Evolutionary conservation across 2,888 invertebrate genomes (phyloP).

Genomic region (Morpho helenor): DNA sequence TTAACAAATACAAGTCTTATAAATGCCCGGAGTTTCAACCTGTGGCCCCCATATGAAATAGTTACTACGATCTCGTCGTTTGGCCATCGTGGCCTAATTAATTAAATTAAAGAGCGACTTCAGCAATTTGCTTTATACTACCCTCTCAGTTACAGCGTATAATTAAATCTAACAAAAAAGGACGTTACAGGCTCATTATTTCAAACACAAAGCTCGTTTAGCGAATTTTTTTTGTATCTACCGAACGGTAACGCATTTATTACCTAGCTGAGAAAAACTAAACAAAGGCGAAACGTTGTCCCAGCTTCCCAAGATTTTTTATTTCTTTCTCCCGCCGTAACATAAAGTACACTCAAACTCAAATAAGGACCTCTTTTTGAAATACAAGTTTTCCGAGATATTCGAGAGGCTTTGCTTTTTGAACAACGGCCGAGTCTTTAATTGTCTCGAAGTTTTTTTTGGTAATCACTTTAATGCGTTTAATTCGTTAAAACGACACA

Average conservation of each 20-base stretch:
- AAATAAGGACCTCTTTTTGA: slow-evolving; percentile 72
- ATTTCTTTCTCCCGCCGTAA: slow-evolving; percentile 37
- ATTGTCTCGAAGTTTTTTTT: slow-evolving; percentile 40
- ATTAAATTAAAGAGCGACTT: too few species aligned
- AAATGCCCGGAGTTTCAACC: too few species aligned
- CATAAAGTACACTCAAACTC: slow-evolving; percentile 60
- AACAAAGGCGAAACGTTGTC: slow-evolving; percentile 53
- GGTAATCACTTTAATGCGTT: slow-evolving; percentile 33
- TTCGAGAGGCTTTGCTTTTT: slow-evolving; percentile 51
- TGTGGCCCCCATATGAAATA: too few species aligned
- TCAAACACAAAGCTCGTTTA: slow-evolving; percentile 1
- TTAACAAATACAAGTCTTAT: too few species aligned
- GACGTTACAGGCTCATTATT: not conserved
- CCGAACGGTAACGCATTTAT: slow-evolving; percentile 13
- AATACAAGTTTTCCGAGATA: slow-evolving; percentile 50
- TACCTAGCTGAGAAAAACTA: slow-evolving; percentile 25
- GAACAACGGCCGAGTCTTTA: slow-evolving; percentile 52
- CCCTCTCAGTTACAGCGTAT: too few species aligned
- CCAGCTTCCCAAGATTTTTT: slow-evolving; percentile 60
- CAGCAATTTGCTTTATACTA: too few species aligned
- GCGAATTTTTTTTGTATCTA: slow-evolving; percentile 13
- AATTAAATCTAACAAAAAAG: not conserved
- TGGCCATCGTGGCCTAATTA: too few species aligned
- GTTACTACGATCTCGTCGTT: too few species aligned
- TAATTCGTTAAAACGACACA: too few species aligned